Percentiles rank a stretch among this genome's conserved stretches.
These are phyloP conservation scores for Esox niger DNA, from an alignment of 2,113 vertebrate species.

Conservation along the genomic window DNA sequence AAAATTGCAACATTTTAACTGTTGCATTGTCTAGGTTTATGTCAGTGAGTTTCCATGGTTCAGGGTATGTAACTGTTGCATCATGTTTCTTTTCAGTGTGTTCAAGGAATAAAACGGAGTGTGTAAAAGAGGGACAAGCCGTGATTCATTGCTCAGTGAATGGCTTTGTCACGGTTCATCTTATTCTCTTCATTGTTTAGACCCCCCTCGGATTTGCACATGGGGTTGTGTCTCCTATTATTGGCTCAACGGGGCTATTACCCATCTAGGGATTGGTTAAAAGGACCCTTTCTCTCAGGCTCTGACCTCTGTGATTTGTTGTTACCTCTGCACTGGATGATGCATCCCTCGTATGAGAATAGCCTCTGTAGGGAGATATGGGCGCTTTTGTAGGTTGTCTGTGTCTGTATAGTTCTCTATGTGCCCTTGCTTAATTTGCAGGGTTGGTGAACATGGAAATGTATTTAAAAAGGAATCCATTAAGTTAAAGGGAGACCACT, in stretches of 20 bases:
- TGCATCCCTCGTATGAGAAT: background rate
- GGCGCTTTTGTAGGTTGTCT: background rate
- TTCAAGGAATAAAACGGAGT: no score
- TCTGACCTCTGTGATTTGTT: background rate
- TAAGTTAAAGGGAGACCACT: background rate
- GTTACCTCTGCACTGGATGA: background rate
- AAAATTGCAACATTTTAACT: no score
- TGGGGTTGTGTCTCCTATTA: background rate
- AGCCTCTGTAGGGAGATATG: background rate
- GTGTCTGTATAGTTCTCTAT: no score
- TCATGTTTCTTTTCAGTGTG: no score
- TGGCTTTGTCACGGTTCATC: constrained; percentile 1
- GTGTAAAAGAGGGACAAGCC: background rate
- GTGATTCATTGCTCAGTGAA: background rate
- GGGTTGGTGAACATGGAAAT: no score
- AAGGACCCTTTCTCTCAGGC: background rate
- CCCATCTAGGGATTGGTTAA: constrained; percentile 1
- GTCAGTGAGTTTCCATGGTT: no score
- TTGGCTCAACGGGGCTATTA: constrained; percentile 3
- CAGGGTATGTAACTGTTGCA: no score
- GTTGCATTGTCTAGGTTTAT: no score
- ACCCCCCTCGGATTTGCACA: constrained; percentile 1
- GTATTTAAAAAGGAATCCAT: no score
- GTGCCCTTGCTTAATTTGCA: no score
- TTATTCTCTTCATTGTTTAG: background rate